Evolutionary conservation across 1,140 invertebrate species (phyloP).

Genomic region (Drosophila orosa): DNA sequence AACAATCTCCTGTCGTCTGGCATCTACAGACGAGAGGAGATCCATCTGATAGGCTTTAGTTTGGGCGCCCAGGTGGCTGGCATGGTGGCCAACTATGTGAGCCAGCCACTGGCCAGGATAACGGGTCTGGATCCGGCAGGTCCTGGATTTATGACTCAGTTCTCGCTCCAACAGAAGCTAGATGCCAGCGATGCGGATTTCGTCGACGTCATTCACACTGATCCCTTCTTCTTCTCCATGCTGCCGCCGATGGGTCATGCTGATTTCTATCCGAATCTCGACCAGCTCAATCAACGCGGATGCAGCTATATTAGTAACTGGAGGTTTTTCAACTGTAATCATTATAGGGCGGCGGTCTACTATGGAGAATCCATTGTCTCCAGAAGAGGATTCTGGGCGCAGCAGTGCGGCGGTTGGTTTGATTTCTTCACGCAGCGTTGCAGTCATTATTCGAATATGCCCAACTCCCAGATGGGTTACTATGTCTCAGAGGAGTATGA

Average conservation of each 20-base stretch:
- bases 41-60: conserved; percentile 95
- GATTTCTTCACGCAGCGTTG: conserved; percentile 70
- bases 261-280: conserved; percentile 94
- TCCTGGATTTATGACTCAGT: conserved; percentile 62
- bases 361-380: conserved; percentile 86
- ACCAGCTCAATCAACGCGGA: conserved; percentile 89
- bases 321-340: conserved; percentile 85
- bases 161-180: conserved; percentile 43
- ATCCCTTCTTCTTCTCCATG: conserved; percentile 87
- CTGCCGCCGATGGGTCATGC: conserved; percentile 87
- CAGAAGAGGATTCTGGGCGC: conserved; percentile 70
- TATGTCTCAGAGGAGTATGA: conserved; percentile 61
- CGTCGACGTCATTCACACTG: conserved; percentile 92
- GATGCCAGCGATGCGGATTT: conserved; percentile 88
- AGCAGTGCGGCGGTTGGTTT: conserved; percentile 69
- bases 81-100: conserved; percentile 87
- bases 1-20: conserved; percentile 83
- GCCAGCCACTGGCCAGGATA: conserved; percentile 62
- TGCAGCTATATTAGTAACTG: conserved; percentile 85
- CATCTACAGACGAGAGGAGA: conserved; percentile 85
- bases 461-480: conserved; percentile 71
- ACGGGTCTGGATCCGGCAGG: conserved; percentile 82
- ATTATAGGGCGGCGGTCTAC: conserved; percentile 85
- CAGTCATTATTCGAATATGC: conserved; percentile 48
- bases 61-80: conserved; percentile 95